Conservation (phyloP, 2,797 vertebrate species). For the Rhinoraja longicauda region DNA sequence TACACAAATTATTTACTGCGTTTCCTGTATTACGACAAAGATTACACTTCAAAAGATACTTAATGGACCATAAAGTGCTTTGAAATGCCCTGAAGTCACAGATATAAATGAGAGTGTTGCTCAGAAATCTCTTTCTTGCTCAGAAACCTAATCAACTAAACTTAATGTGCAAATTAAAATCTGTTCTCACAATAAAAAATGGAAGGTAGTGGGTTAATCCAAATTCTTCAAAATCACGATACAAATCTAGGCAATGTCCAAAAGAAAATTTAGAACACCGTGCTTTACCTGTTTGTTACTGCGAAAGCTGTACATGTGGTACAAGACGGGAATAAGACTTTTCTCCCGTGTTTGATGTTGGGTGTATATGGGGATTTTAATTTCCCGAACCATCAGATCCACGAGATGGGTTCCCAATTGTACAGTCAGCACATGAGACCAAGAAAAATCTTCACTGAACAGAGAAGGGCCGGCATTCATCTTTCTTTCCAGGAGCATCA, state of each 20-base stretch:
- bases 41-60: background rate
- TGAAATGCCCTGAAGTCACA: background rate
- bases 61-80: background rate
- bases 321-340: conserved; percentile 74
- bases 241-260: background rate
- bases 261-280: background rate
- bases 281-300: conserved; percentile 72
- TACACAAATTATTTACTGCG: background rate
- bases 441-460: conserved; percentile 52
- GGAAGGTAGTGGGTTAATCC: background rate
- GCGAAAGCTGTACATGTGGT: conserved; percentile 88
- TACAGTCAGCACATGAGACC: conserved; percentile 64
- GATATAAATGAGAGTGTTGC: background rate
- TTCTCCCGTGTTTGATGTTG: conserved; percentile 48
- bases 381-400: conserved; percentile 73
- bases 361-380: conserved; percentile 68
- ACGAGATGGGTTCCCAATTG: conserved; percentile 76
- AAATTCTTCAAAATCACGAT: background rate
- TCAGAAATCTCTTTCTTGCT: background rate
- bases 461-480: conserved; percentile 58
- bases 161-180: background rate
- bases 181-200: background rate
- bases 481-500: conserved; percentile 66
- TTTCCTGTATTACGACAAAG: background rate
- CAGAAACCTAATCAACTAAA: background rate